Base-by-base conservation (phyloP, 2,888 invertebrate genomes). In the Zhengitettix transpicula region DNA sequence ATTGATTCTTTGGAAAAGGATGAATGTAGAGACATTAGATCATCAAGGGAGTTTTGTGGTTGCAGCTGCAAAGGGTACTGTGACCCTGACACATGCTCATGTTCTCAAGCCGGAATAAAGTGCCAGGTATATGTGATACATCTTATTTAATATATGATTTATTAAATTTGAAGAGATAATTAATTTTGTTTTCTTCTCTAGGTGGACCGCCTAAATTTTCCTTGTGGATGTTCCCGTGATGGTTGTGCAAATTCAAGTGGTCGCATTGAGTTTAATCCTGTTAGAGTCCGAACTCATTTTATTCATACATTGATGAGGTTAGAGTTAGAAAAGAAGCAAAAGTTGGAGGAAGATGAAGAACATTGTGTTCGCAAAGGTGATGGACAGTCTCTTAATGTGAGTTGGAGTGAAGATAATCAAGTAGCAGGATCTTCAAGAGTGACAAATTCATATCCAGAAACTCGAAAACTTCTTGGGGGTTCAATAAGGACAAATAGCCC, bases 291-390 rank as follows among this genome's bases (percentile, higher is more conserved):
- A 64, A 95, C 95, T 15, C 98, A 98, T 75, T 97, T 95, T 71
- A 93, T 97, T 68, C 95, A 96, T 70, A 98, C 97, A 0, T 79
- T 97, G 58, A 95, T 96, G 95, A 82, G 95, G 63, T 73, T 95
- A 65, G 89, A 92, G 65, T 75, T 93, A 67, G 93, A 93, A 73
- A 91, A 87, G 75, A 89, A 89, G 72, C 85, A 86, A 66, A 74
- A 76, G 52, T 52, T 60, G 55, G 63, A 63, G 42, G 61, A 61
- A 40, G 58, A 58, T 3, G 61, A 61, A 28, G 61, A 61, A 28
- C 14, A 16, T 16, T 14, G 15, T 10, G 40, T 55, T 40, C 40
- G 42, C 15, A 61, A 59, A 42, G 47, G 52, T 15, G 28, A 57
- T 3, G 52, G 53, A 41, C 40, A 47, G 54, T 10, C 12, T 28